Evolutionary conservation across 2,888 invertebrate species (phyloP).

Genomic region (Omphaloscelis lunosa): DNA sequence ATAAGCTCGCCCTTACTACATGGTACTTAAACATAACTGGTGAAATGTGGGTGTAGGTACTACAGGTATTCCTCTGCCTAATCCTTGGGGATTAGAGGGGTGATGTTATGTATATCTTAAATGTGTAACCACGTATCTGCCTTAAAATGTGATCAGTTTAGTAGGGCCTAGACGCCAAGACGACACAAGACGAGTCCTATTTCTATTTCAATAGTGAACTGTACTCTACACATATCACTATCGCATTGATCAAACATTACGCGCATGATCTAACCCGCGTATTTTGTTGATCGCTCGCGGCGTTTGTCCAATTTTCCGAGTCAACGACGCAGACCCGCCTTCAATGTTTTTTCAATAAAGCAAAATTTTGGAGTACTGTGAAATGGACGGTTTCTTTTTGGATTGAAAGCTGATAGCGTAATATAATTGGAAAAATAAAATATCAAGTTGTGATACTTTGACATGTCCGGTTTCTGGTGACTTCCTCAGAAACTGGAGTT

Average conservation of each 20-base stretch:
- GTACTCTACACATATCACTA: neutral
- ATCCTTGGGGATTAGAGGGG: too few species aligned
- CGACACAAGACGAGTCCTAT: neutral
- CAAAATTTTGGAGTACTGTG: neutral
- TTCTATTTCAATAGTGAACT: conserved; percentile 12
- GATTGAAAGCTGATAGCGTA: neutral
- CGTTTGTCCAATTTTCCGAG: conserved; percentile 48
- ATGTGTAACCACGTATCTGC: neutral
- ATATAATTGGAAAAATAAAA: neutral
- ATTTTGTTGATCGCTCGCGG: conserved; percentile 31
- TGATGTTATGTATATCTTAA: too few species aligned
- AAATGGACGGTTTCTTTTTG: neutral
- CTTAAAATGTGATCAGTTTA: too few species aligned
- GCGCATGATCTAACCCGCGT: conserved; percentile 16
- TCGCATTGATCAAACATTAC: conserved; percentile 23
- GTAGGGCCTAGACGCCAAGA: too few species aligned
- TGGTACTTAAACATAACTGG: too few species aligned
- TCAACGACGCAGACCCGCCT: conserved; percentile 16
- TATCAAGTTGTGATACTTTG: neutral
- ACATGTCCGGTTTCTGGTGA: neutral
- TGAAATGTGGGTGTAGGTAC: too few species aligned
- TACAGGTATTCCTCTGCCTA: too few species aligned
- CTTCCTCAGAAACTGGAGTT: neutral
- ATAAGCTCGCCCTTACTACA: too few species aligned
- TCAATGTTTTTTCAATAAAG: conserved; percentile 45